These are phyloP conservation scores for Phortica variegata DNA, from an alignment of 1,140 invertebrate species.

Conservation along the genomic window DNA sequence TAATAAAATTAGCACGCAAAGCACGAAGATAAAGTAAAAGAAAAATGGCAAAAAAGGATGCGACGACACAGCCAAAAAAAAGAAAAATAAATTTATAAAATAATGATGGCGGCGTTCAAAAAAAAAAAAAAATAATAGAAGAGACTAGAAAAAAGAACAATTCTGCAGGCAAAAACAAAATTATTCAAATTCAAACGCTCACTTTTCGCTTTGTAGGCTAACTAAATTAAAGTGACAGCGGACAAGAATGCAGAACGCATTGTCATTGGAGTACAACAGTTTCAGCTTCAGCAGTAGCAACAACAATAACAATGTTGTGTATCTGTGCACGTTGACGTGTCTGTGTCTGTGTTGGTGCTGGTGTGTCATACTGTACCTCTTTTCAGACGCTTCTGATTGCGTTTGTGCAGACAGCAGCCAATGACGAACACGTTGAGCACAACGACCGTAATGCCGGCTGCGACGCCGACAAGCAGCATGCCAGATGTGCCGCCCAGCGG, in stretches of 20 bases:
- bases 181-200: too few relatives aligned
- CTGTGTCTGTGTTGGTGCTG: neutral
- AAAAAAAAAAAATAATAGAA: too few relatives aligned
- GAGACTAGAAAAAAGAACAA: too few relatives aligned
- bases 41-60: slow-evolving; percentile 10
- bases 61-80: slow-evolving; percentile 37
- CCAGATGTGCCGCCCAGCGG: slow-evolving; percentile 63
- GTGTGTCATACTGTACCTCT: slow-evolving; percentile 45
- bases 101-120: too few relatives aligned
- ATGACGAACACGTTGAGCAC: slow-evolving; percentile 82
- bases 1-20: too few relatives aligned
- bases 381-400: slow-evolving; percentile 72
- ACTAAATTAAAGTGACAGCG: neutral
- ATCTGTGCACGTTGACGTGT: neutral
- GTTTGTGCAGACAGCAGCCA: slow-evolving; percentile 80
- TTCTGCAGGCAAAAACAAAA: too few relatives aligned
- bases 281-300: slow-evolving; percentile 10
- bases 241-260: neutral
- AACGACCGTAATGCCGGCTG: slow-evolving; percentile 71
- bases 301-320: slow-evolving; percentile 17
- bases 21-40: slow-evolving; percentile 34
- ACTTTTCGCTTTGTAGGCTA: too few relatives aligned
- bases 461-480: slow-evolving; percentile 72
- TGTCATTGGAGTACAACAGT: slow-evolving; percentile 13
- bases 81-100: too few relatives aligned